These are phyloP conservation scores for Peucedramus taeniatus DNA, from an alignment of 2,113 vertebrate species.

Conservation along the genomic window DNA sequence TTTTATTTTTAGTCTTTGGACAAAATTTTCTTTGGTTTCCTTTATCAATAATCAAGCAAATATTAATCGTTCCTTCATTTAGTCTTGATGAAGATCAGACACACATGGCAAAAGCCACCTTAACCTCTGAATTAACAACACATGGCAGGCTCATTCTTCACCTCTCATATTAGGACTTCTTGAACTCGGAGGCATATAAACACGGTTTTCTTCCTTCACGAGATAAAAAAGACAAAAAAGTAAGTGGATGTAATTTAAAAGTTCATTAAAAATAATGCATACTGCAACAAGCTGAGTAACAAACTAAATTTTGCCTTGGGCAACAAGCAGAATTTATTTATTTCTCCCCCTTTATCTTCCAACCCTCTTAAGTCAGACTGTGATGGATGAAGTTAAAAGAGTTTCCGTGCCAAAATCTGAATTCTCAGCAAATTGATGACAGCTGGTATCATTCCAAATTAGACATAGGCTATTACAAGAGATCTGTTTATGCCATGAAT, in stretches of 20 bases:
- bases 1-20: not conserved
- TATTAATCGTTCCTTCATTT: not conserved
- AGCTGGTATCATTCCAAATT: conserved; percentile 50
- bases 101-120: not conserved
- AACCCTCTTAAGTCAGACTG: not conserved
- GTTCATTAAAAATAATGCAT: conserved; percentile 41
- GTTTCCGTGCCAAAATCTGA: conserved; percentile 18
- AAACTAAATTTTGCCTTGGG: conserved; percentile 41
- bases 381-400: conserved; percentile 26
- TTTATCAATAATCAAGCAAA: not conserved
- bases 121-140: not conserved
- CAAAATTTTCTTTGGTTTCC: not conserved
- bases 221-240: not conserved
- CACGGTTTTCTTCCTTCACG: not conserved
- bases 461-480: not conserved
- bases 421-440: conserved; percentile 26
- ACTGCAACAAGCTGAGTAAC: not conserved
- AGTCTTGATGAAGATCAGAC: not conserved
- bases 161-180: not conserved
- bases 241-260: conserved; percentile 20
- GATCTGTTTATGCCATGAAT: conserved; percentile 3
- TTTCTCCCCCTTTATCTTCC: conserved; percentile 32
- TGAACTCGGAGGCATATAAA: not conserved
- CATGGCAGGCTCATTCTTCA: not conserved
- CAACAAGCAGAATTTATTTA: conserved; percentile 49